These are phyloP conservation scores for Mesochorus sp. DNA, from an alignment of 2,888 invertebrate species.

Conservation along the genomic window DNA sequence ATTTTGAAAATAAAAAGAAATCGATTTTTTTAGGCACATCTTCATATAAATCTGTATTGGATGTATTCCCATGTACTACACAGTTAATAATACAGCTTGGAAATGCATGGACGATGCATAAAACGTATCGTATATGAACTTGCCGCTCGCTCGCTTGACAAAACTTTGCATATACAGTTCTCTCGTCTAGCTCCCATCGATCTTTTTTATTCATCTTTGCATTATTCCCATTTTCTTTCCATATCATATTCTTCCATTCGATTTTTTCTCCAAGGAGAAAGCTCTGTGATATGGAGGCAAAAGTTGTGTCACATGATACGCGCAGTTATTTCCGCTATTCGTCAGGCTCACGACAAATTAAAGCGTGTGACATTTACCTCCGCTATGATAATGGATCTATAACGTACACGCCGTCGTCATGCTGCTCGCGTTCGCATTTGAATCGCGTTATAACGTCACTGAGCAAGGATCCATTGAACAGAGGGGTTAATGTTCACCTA, in stretches of 20 bases:
- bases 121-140: conserved; percentile 7
- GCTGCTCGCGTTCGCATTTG: neutral
- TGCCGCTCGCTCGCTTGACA: conserved; percentile 19
- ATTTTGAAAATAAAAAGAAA: no score
- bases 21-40: neutral
- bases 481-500: conserved; percentile 5
- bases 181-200: neutral
- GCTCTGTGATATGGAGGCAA: neutral
- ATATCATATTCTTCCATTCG: neutral
- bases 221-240: neutral
- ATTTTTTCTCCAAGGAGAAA: neutral
- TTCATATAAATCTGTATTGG: neutral
- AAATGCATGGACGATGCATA: conserved; percentile 29
- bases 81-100: conserved; percentile 1
- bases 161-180: conserved; percentile 27
- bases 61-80: neutral
- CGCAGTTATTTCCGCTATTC: neutral
- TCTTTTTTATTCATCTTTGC: neutral
- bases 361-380: conserved; percentile 10
- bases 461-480: neutral
- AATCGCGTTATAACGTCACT: conserved; percentile 17
- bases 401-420: neutral
- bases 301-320: neutral
- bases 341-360: neutral
- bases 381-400: neutral